Conservation (phyloP, 2,797 vertebrate species). For the Enteromius viviparus region DNA sequence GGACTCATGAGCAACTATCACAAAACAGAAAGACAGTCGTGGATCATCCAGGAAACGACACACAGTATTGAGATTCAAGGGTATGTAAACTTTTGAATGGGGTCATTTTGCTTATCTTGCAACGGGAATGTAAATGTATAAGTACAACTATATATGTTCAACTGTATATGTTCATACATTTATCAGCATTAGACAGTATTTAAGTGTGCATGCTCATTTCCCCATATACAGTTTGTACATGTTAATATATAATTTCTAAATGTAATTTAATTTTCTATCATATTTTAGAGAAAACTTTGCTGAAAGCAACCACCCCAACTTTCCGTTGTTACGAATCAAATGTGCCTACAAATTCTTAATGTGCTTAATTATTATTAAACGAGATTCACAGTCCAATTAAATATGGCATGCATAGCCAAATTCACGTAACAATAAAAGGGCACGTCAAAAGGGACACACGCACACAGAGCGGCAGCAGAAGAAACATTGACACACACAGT, state of each 20-base stretch:
- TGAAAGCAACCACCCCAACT: neutral
- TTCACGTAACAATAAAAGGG: slow-evolving; percentile 21
- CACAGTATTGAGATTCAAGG: no score
- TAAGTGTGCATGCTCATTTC: neutral
- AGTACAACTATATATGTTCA: no score
- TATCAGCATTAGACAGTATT: neutral
- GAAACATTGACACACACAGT: slow-evolving; percentile 39
- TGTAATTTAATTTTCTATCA: neutral
- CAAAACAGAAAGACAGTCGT: no score
- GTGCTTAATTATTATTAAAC: slow-evolving; percentile 17
- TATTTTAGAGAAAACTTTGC: neutral
- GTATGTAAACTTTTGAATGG: no score
- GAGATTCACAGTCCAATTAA: slow-evolving; percentile 25
- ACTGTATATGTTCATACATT: no score
- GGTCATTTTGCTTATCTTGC: no score
- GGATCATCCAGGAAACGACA: no score
- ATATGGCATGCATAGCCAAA: slow-evolving; percentile 5
- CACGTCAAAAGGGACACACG: slow-evolving; percentile 34
- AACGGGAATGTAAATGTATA: no score
- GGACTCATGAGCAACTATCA: no score
- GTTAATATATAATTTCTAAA: neutral
- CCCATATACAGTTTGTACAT: neutral
- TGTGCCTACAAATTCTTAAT: neutral
- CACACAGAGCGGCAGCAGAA: slow-evolving; percentile 10
- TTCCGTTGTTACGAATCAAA: neutral